Base-by-base conservation (phyloP, 2,888 invertebrate genomes). In the Lochmaea capreae region DNA sequence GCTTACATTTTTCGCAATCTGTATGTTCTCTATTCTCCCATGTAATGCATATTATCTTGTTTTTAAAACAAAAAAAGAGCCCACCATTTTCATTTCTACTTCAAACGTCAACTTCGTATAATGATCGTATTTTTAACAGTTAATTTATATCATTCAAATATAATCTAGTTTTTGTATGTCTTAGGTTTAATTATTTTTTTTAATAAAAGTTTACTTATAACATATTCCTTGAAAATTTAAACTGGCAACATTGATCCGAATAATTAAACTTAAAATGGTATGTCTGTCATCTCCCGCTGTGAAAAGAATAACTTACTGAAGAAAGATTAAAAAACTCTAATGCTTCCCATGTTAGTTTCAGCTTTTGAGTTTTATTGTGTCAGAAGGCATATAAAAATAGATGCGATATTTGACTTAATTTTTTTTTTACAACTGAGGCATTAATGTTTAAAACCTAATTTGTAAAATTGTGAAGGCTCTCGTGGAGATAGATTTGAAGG, bases 241-340 rank as follows among this genome's bases (percentile, higher is more conserved):
- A 2, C n/a, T 63, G 62, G 62, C 62, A 63, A 63, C 62, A 18
- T 42, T 18, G 62, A n/a, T 63, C 14, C 11, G 4, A 12, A 63
- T 43, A 43, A 63, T n/a, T 42, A 16, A 39, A 63, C 62, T 43
- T n/a, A 63, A 43, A 63, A 63, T 42, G 62, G 5, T n/a, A 12
- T 18, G 43, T 63, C 62, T 43, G 43, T 63, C 62, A 63, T 63
- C 62, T 63, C 62, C 62, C 43, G 62, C 62, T 63, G 62, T 26
- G 62, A 63, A 63, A 63, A 63, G 43, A 63, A 42, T 33, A 62
- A n/a, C 43, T 6, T 11, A 9, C 14, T 11, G n/a, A n/a, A 62
- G 33, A 62, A 42, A 62, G 62, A 62, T 16, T 8, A 43, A 46
- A 63, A 63, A 43, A 42, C 43, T 16, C 18, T 46, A 11, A 54